Base-by-base conservation (phyloP, 2,113 vertebrate species). In the Halcyon senegalensis region DNA sequence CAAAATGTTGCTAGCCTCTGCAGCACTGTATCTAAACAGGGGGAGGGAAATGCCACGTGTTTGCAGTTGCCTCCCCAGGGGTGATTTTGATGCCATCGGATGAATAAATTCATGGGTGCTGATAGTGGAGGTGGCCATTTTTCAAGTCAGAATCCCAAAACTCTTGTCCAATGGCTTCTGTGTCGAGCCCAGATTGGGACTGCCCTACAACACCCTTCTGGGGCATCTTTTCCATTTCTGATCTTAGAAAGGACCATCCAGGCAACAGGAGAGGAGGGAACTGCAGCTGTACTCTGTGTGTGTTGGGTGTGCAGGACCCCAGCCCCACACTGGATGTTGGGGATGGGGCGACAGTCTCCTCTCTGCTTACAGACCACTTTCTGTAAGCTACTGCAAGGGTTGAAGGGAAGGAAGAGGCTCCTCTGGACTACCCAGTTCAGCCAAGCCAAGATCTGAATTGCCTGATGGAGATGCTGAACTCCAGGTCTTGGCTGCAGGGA, bases 281-380 rank as follows among this genome's bases (percentile, higher is more conserved):
- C 2, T 1, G 20, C 50, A 48, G 20, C 23, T 74, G 27, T 74
- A 35, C 50, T 51, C 13, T 7, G 1, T 16, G 9, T 81, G 16
- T 0, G 1, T 68, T 0, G 1, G 16, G 21, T 37, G 33, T 31
- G 21, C 31, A 14, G 73, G 27, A 69, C 44, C 13, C 23, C 60
- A 81, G 20, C 35, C 35, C 24, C 31, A 46, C 1, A 1, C 35
- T 60, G 67, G 5, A 9, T 48, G 23, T 27, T 77, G 44, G 60
- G 30, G 20, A 37, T 37, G 19, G 28, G 13, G 5, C 2, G 3
- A 13, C 16, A 37, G 23, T 44, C 44, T 83, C 35, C 30, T 43
- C 69, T 72, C 16, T 13, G 8, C 27, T 69, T 60, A 8, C 19
- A 51, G 27, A 25, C 11, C 43, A 4, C 11, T 37, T 68, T 59